Percentiles rank a stretch among this genome's conserved stretches.
Conservation (phyloP, 2,888 invertebrate genomes). For the Scaptodrosophila latifasciaeformis region DNA sequence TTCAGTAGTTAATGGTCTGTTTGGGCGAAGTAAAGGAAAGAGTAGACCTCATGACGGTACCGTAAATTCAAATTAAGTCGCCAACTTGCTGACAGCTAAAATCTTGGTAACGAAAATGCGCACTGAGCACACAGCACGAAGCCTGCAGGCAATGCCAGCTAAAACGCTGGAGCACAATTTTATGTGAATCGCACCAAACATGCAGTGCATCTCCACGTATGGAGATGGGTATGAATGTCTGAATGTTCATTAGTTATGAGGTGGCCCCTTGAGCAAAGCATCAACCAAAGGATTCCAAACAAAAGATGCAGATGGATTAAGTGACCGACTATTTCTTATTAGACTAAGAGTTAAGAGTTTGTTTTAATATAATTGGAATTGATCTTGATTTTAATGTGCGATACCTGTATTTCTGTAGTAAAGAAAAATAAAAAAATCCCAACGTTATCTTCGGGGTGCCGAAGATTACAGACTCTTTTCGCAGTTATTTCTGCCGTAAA, state of each 20-base stretch:
- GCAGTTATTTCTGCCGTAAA: no score
- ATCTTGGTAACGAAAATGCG: slow-evolving; percentile 63
- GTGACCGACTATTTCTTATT: slow-evolving; percentile 35
- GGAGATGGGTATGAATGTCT: slow-evolving; percentile 32
- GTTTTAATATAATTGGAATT: no score
- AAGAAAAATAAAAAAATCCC: no score
- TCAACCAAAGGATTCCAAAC: slow-evolving; percentile 26
- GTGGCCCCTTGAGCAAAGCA: slow-evolving; percentile 44
- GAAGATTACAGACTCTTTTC: no score
- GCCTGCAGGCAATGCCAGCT: slow-evolving; percentile 20
- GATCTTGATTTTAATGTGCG: no score
- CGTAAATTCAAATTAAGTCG: slow-evolving; percentile 67
- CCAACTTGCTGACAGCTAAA: slow-evolving; percentile 67
- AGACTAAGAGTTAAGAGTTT: not conserved
- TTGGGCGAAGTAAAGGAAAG: slow-evolving; percentile 63
- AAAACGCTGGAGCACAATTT: slow-evolving; percentile 31
- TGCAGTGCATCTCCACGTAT: slow-evolving; percentile 19
- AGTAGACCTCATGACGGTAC: slow-evolving; percentile 58
- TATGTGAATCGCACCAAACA: not conserved
- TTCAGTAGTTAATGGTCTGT: slow-evolving; percentile 63
- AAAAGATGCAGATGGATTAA: slow-evolving; percentile 62
- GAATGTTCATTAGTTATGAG: no score
- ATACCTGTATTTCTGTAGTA: no score
- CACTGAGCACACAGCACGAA: slow-evolving; percentile 12
- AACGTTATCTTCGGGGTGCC: no score